Conservation (phyloP, 2,888 invertebrate genomes). For the Trypoxylon attenuatum region DNA sequence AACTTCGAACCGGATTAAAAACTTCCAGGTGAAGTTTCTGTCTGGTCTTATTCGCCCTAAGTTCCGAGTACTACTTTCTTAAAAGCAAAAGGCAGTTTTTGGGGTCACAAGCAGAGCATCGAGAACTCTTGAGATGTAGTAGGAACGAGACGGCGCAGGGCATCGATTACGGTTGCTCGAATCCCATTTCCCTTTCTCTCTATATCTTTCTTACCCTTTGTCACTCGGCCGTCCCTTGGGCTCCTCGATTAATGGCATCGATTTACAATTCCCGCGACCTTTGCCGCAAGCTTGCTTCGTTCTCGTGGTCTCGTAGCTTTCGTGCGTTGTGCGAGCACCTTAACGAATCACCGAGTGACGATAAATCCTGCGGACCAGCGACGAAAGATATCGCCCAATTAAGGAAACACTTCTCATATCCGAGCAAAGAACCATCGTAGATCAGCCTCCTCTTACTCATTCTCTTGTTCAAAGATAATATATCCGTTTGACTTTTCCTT, state of each 20-base stretch:
- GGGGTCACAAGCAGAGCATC: constrained; percentile 57
- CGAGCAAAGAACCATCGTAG: no score
- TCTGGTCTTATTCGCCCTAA: no score
- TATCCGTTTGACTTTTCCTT: no score
- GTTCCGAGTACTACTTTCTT: no score
- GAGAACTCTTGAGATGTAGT: constrained; percentile 45
- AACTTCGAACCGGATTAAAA: no score
- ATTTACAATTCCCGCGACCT: constrained; percentile 50
- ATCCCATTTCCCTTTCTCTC: constrained; percentile 40
- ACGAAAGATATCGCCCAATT: constrained; percentile 55
- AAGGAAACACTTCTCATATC: constrained; percentile 42
- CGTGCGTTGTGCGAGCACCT: constrained; percentile 17
- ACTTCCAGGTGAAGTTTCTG: no score
- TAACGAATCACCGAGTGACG: constrained; percentile 17
- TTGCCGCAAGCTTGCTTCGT: constrained; percentile 28
- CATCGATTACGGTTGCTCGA: constrained; percentile 54
- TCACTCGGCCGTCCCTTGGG: constrained; percentile 7
- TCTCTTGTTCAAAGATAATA: no score
- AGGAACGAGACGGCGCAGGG: constrained; percentile 53
- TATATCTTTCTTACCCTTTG: constrained; percentile 1
- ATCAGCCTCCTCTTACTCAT: no score
- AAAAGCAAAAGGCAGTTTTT: not conserved
- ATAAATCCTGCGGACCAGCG: constrained; percentile 21
- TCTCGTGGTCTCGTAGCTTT: constrained; percentile 16
- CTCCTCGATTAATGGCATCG: constrained; percentile 40